Base-by-base conservation (phyloP, 2,888 invertebrate species). In the Pachycephus smyrnensis region DNA sequence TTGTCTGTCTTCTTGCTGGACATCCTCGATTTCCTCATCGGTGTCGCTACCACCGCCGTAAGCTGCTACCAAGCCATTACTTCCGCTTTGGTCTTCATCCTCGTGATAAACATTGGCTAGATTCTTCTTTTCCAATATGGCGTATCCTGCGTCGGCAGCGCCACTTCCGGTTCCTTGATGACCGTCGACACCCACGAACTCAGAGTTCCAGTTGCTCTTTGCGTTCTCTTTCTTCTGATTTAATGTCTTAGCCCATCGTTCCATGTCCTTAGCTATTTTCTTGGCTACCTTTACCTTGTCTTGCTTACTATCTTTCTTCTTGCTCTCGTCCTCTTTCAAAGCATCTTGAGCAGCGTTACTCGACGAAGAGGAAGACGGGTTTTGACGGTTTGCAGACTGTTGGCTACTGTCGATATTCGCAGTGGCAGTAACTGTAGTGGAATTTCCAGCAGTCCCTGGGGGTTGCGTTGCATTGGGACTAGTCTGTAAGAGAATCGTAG, bases 271-370 rank as follows among this genome's bases (percentile, higher is more conserved):
- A 0, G 98, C 98, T 85, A 99, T 98, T 92, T 98, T 98, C 90
- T 99, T 98, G 9, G 99, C 99, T 15, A 98, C 98, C 92, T 98
- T 98, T 0, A 98, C 98, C 92, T 98, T 98, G 86, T 98, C 98
- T 80, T 96, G 97, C 86, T 97, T 97, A 73, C 94, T 95, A 85
- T 94, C 95, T 86, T 95, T 95, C 81, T 93, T 93, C 90, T 96
- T 96, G 91, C 95, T 95, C 81, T 94, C 94, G 80, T 94, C 94
- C 86, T 93, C 93, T 74, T 85, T 88, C 23, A 92, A 92, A 0
- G 92, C 91, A 31, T 93, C 92, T 76, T 86, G 86, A 9, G 76
- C 31, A 4, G 83, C 69, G 36, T 74, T 83, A 3, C 77, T 23
- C 33, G 75, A 78, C 30, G 81, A 69, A 9, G 81, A 81, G 12